A percentile compares a stretch with the other conserved stretches of the same genome.
Conservation (phyloP, 2,888 invertebrate genomes). For the Pollenia angustigena region DNA sequence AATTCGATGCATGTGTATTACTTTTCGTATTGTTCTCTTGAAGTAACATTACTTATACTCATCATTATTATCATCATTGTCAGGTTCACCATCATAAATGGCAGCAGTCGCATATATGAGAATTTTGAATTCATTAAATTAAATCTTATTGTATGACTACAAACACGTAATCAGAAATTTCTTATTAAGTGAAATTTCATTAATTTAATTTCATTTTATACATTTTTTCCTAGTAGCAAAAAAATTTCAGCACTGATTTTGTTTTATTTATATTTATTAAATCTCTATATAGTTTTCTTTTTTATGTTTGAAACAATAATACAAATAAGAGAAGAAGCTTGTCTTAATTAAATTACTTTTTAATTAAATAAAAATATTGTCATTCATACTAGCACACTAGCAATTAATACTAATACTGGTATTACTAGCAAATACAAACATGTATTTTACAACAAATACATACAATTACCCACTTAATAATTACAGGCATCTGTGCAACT, state of each 20-base stretch:
- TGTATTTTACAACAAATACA: not conserved
- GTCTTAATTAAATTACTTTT: constrained; percentile 40
- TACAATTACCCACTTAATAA: not conserved
- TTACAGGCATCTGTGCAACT: not conserved
- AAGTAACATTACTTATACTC: not conserved
- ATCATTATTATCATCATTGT: constrained; percentile 14
- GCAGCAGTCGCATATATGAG: constrained; percentile 9
- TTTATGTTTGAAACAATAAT: constrained; percentile 12
- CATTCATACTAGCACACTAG: not conserved
- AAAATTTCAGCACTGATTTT: constrained; percentile 52
- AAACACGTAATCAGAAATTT: constrained; percentile 62
- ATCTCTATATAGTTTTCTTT: constrained; percentile 26
- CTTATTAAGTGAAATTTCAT: constrained; percentile 70
- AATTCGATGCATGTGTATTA: constrained; percentile 12
- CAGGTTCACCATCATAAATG: not conserved
- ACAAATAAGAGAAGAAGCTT: constrained; percentile 4
- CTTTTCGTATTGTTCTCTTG: not conserved
- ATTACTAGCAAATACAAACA: not conserved
- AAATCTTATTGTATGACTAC: constrained; percentile 34
- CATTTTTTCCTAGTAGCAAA: constrained; percentile 24
- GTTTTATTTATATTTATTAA: constrained; percentile 5
- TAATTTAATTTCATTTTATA: constrained; percentile 45
- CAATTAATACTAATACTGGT: not conserved
- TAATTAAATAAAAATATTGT: constrained; percentile 26
- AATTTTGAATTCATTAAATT: constrained; percentile 12